A percentile compares a stretch with the other conserved stretches of the same genome.
phyloP scores from a whole-genome alignment of 2,888 invertebrate genomes.

The Acleris holmiana region DNA sequence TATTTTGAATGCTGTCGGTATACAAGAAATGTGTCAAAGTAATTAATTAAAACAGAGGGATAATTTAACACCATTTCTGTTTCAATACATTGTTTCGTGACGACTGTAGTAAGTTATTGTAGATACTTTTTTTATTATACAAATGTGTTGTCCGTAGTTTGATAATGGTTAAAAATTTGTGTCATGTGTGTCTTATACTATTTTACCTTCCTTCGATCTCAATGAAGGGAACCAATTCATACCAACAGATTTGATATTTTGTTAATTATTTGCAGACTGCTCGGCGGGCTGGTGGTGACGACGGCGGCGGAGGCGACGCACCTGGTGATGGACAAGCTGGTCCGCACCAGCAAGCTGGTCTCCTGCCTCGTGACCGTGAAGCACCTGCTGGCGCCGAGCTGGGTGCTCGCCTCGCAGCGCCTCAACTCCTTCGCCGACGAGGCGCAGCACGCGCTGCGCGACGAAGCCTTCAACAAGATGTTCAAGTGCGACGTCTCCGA shows the following conservation, averaged over 20 bases:
- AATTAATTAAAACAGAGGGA: no score
- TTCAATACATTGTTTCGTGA: neutral
- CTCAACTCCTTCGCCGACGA: constrained; percentile 93
- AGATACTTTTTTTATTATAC: neutral
- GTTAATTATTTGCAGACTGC: constrained; percentile 80
- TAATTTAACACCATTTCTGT: neutral
- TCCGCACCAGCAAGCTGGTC: constrained; percentile 93
- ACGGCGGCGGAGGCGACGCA: constrained; percentile 93
- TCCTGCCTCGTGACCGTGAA: constrained; percentile 92
- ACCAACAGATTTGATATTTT: neutral
- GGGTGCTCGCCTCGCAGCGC: constrained; percentile 93
- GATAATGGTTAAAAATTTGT: neutral
- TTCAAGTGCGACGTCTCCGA: constrained; percentile 92
- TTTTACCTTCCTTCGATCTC: no score
- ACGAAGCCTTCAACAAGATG: constrained; percentile 91
- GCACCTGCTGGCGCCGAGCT: constrained; percentile 91
- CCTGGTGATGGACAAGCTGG: constrained; percentile 92
- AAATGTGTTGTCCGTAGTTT: constrained; percentile 23
- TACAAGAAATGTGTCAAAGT: no score
- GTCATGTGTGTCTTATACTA: no score
- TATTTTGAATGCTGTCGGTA: no score
- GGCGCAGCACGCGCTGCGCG: constrained; percentile 88
- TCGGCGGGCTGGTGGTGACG: constrained; percentile 92
- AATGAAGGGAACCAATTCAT: no score
- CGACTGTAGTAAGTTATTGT: neutral